These are phyloP conservation scores for Cotesia vestalis DNA, from an alignment of 1,140 invertebrate genomes.

Conservation along the genomic window DNA sequence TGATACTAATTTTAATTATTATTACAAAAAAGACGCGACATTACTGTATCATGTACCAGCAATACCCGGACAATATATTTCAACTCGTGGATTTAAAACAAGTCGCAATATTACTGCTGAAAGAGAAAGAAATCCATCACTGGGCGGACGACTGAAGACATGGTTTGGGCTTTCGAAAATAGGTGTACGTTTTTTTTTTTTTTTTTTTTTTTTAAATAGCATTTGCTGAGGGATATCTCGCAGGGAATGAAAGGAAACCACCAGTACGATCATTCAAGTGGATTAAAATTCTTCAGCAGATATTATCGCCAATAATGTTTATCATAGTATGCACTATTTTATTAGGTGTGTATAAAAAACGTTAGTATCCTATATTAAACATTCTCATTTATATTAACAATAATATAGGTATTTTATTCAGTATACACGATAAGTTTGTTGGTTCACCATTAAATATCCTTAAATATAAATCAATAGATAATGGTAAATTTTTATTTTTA, in stretches of 20 bases:
- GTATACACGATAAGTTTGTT: neutral
- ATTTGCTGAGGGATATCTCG: conserved; percentile 89
- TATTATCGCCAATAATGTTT: conserved; percentile 79
- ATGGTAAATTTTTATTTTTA: neutral
- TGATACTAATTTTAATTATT: conserved; percentile 32
- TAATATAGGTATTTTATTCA: conserved; percentile 1
- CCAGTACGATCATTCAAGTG: conserved; percentile 74
- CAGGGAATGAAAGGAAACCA: conserved; percentile 70
- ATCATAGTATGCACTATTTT: conserved; percentile 74
- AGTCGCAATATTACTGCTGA: conserved; percentile 75
- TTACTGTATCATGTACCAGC: neutral
- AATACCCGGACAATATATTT: conserved; percentile 18
- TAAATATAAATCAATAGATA: too few relatives aligned
- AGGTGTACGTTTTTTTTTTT: conserved; percentile 15
- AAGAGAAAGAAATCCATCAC: conserved; percentile 73
- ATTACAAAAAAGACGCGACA: conserved; percentile 17
- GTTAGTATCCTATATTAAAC: conserved; percentile 45
- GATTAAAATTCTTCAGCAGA: conserved; percentile 75
- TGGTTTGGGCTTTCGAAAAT: conserved; percentile 47
- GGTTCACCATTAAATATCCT: too few relatives aligned
- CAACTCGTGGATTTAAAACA: conserved; percentile 78
- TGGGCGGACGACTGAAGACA: conserved; percentile 61
- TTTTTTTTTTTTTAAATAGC: conserved; percentile 70
- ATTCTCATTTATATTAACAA: conserved; percentile 1
- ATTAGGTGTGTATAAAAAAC: conserved; percentile 50